Conservation (phyloP, 2,113 vertebrate species). For the Caloenas nicobarica region DNA sequence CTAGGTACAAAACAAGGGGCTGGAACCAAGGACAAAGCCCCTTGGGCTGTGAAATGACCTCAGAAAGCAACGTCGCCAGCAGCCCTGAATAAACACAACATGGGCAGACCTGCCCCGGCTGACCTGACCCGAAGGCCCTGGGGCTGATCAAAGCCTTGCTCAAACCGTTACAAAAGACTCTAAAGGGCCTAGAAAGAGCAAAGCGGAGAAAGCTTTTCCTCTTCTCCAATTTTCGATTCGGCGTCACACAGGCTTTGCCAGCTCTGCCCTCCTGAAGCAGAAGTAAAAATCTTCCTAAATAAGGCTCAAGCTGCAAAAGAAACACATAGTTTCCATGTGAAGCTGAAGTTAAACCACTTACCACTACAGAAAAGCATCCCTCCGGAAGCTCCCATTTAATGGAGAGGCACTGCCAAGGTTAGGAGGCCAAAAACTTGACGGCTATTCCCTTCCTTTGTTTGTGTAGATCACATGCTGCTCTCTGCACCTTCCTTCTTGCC, state of each 20-base stretch:
- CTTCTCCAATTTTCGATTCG: not conserved
- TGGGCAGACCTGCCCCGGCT: not conserved
- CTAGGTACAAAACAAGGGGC: not conserved
- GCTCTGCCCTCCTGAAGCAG: not conserved
- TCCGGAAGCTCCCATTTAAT: conserved; percentile 22
- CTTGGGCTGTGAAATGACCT: not conserved
- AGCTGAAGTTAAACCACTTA: conserved; percentile 2
- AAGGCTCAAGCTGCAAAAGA: not conserved
- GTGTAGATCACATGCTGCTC: not conserved
- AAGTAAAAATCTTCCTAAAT: conserved; percentile 21
- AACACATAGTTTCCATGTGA: not conserved
- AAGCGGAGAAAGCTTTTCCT: not conserved
- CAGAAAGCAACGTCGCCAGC: not conserved
- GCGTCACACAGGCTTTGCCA: not conserved
- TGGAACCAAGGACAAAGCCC: not conserved
- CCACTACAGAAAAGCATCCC: not conserved
- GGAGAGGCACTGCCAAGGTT: conserved; percentile 10
- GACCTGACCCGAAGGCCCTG: not conserved
- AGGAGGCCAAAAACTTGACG: not conserved
- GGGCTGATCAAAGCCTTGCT: not conserved
- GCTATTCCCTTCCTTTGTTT: conserved; percentile 15
- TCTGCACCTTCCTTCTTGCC: not conserved
- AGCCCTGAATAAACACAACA: not conserved
- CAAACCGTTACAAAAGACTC: not conserved
- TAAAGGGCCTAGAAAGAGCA: not conserved